phyloP scores from a whole-genome alignment of 30 jellyfish, hydroid and myxozoan genomes.

The Morbakka virulenta region DNA sequence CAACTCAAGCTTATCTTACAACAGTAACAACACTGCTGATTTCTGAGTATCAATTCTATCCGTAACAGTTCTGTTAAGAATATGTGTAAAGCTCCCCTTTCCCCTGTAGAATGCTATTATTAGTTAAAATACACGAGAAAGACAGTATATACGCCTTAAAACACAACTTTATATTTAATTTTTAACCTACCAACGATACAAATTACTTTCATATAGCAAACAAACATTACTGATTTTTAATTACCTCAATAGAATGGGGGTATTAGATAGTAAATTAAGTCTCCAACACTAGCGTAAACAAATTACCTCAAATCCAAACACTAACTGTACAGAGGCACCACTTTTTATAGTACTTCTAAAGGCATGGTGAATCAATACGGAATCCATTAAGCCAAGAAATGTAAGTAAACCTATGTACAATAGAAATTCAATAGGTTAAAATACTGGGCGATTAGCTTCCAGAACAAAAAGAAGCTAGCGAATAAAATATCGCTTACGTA shows the following conservation, averaged over 20 bases:
- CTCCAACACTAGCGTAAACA: background rate
- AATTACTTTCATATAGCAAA: no score
- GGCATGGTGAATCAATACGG: conserved; percentile 93
- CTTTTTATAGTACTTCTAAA: conserved; percentile 77
- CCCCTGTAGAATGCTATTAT: no score
- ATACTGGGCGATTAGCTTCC: background rate
- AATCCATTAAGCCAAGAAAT: conserved; percentile 77
- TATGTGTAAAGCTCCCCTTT: no score
- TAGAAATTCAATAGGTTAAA: background rate
- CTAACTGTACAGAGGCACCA: conserved; percentile 98
- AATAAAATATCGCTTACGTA: background rate
- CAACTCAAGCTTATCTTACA: no score
- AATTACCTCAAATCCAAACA: conserved; percentile 94
- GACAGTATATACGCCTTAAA: no score
- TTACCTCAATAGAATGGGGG: background rate
- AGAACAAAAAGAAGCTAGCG: background rate
- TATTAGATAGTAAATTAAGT: background rate
- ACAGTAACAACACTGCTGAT: no score
- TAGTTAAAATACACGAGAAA: no score
- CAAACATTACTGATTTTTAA: no score
- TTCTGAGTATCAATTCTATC: no score
- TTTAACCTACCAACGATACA: no score
- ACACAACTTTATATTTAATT: no score
- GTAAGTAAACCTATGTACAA: conserved; percentile 76
- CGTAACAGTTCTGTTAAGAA: no score